These are phyloP conservation scores for Smutsia temminckii DNA, from an alignment of 2,797 vertebrate species.

Conservation along the genomic window DNA sequence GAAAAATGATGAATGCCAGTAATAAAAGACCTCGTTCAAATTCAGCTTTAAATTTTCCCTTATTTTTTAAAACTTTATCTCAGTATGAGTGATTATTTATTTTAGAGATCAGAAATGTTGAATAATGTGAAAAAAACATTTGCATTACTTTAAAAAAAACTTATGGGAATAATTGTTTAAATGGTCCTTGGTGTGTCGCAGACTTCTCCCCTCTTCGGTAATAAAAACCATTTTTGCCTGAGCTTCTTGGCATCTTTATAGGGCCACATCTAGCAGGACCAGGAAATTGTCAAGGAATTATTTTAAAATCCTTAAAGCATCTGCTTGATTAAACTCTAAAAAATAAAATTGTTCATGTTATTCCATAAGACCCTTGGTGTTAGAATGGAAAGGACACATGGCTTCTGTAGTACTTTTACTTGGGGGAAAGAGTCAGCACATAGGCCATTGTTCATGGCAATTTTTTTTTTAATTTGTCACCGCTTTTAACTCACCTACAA, in stretches of 20 bases:
- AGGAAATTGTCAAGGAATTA: constrained; percentile 15
- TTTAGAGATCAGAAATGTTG: constrained; percentile 17
- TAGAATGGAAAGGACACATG: background rate
- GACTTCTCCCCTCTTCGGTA: background rate
- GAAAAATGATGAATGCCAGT: background rate
- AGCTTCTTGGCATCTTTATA: background rate
- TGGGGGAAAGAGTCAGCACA: constrained; percentile 10
- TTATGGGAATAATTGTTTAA: background rate
- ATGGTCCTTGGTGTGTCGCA: background rate
- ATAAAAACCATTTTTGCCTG: background rate
- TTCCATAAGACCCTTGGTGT: constrained; percentile 8
- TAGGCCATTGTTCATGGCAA: background rate
- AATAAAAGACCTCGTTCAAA: constrained; percentile 51
- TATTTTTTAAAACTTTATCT: constrained; percentile 32
- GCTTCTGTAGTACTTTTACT: constrained; percentile 8
- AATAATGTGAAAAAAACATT: background rate
- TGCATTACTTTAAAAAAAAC: background rate
- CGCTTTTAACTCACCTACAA: constrained; percentile 38
- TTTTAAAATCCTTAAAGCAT: background rate
- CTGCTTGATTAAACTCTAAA: background rate
- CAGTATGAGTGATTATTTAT: constrained; percentile 20
- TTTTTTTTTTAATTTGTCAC: background rate
- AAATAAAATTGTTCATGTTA: constrained; percentile 41
- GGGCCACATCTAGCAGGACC: background rate
- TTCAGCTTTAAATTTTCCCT: constrained; percentile 30